Evolutionary conservation across 2,888 invertebrate genomes (phyloP).

Genomic region (Pseudococcus longispinus): DNA sequence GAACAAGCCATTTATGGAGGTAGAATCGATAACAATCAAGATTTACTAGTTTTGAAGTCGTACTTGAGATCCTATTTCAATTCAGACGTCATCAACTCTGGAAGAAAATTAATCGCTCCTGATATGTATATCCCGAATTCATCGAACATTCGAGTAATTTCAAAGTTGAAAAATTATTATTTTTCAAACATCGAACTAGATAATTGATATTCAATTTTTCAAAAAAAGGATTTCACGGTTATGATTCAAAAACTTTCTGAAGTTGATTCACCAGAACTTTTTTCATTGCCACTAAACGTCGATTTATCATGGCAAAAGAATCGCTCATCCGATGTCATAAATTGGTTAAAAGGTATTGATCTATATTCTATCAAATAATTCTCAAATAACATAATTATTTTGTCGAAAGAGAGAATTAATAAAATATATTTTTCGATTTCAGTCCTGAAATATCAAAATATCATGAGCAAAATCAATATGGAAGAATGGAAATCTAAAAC

Average conservation of each 20-base stretch:
- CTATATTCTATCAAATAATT: neutral
- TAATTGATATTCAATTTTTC: slow-evolving; percentile 59
- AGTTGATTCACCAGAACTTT: slow-evolving; percentile 76
- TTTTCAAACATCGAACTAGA: too few relatives aligned
- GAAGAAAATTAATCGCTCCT: slow-evolving; percentile 69
- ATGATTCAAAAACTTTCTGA: slow-evolving; percentile 74
- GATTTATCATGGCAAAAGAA: slow-evolving; percentile 82
- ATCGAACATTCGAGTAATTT: slow-evolving; percentile 65
- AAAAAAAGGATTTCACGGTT: slow-evolving; percentile 72
- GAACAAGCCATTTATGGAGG: slow-evolving; percentile 86
- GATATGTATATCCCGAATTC: slow-evolving; percentile 67
- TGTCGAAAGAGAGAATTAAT: neutral
- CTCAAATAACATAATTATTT: neutral
- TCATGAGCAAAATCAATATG: slow-evolving; percentile 1
- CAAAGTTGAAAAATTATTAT: neutral
- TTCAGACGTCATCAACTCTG: slow-evolving; percentile 68
- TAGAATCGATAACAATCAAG: slow-evolving; percentile 79
- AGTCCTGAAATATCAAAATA: slow-evolving; percentile 34
- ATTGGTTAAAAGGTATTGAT: slow-evolving; percentile 68
- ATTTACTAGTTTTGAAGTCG: slow-evolving; percentile 72
- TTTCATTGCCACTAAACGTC: slow-evolving; percentile 87
- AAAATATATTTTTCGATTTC: neutral
- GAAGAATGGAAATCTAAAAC: slow-evolving; percentile 69
- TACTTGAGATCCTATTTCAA: slow-evolving; percentile 72
- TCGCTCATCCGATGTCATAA: slow-evolving; percentile 69